Conservation (phyloP, 2,888 invertebrate genomes). For the Tortricodes alternella region DNA sequence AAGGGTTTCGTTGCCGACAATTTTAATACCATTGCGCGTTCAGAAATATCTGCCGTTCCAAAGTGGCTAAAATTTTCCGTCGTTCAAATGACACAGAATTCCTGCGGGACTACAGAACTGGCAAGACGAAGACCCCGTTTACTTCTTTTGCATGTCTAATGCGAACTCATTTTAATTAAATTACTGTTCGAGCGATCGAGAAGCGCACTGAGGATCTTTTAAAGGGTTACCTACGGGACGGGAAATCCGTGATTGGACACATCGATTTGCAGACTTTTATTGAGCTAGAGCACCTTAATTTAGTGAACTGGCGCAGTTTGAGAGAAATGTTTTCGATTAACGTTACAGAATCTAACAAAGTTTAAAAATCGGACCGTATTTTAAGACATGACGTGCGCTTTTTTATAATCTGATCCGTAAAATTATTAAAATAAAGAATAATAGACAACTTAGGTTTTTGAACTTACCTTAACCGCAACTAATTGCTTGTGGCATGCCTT, state of each 20-base stretch:
- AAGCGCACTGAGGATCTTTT: conserved; percentile 48
- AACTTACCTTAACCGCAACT: conserved; percentile 15
- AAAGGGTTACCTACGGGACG: conserved; percentile 41
- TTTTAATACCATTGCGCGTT: conserved; percentile 10
- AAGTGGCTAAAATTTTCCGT: conserved; percentile 40
- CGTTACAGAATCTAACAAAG: too few relatives aligned
- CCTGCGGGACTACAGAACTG: conserved; percentile 39
- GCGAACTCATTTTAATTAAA: conserved; percentile 70
- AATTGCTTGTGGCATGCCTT: conserved; percentile 11
- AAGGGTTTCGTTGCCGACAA: conserved; percentile 1
- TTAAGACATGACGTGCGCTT: too few relatives aligned
- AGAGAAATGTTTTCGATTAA: too few relatives aligned
- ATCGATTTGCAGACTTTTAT: conserved; percentile 8
- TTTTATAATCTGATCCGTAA: background rate
- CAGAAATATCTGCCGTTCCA: conserved; percentile 13
- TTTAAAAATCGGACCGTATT: too few relatives aligned
- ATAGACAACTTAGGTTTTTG: conserved; percentile 2
- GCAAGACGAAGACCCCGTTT: conserved; percentile 52
- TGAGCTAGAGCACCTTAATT: background rate
- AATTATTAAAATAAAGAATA: background rate
- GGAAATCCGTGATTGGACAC: conserved; percentile 10
- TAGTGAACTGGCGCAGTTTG: background rate
- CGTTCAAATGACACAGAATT: conserved; percentile 49
- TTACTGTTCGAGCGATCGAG: conserved; percentile 58
- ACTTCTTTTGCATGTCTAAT: conserved; percentile 58